A percentile compares a stretch with the other conserved stretches of the same genome.
Conservation (phyloP, 2,888 invertebrate genomes). For the Drosophila tripunctata region DNA sequence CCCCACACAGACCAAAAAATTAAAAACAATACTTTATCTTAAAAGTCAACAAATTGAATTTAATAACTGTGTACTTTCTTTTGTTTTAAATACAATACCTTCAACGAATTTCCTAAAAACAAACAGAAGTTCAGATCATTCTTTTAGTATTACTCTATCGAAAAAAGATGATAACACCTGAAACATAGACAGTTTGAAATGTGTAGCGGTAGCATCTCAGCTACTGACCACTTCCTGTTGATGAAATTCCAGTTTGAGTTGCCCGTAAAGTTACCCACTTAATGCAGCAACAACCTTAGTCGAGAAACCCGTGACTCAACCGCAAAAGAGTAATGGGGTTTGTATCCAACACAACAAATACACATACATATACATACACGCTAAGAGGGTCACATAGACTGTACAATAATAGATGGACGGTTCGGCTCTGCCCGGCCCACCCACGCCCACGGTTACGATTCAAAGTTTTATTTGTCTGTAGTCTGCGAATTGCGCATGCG, state of each 20-base stretch:
- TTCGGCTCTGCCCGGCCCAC: constrained; percentile 65
- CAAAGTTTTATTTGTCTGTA: constrained; percentile 18
- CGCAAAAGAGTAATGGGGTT: constrained; percentile 46
- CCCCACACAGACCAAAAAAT: too few species aligned
- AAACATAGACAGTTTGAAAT: neutral
- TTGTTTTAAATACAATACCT: too few species aligned
- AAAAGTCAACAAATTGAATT: too few species aligned
- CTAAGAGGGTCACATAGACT: too few species aligned
- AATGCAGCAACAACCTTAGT: constrained; percentile 25
- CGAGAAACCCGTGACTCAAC: constrained; percentile 58
- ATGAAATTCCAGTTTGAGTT: constrained; percentile 51
- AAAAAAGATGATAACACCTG: too few species aligned
- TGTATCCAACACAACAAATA: constrained; percentile 28
- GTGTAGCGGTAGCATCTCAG: neutral
- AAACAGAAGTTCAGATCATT: too few species aligned
- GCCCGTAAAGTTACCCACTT: constrained; percentile 26
- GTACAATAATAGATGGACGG: constrained; percentile 25
- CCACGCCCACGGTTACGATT: constrained; percentile 54
- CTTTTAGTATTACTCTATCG: too few species aligned
- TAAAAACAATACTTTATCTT: too few species aligned
- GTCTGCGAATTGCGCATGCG: constrained; percentile 67
- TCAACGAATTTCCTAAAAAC: too few species aligned
- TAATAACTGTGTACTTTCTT: too few species aligned
- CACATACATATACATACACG: constrained; percentile 7
- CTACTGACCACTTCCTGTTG: constrained; percentile 62